Evolutionary conservation across 2,888 invertebrate species (phyloP).

Genomic region (Panopea generosa): DNA sequence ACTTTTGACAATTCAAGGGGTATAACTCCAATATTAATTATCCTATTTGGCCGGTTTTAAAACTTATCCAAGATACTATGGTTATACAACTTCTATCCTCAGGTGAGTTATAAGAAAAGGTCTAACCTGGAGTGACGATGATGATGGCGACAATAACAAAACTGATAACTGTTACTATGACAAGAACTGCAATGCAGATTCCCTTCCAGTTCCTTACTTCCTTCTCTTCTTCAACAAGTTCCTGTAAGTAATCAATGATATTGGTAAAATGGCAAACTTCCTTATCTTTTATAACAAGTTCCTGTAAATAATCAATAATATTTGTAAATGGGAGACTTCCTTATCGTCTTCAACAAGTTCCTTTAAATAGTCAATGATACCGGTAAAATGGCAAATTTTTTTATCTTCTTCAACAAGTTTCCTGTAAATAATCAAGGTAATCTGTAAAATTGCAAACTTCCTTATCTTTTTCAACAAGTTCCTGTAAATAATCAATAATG

Average conservation of each 20-base stretch:
- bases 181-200: slow-evolving; percentile 41
- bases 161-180: slow-evolving; percentile 42
- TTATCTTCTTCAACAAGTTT: slow-evolving; percentile 49
- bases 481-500: slow-evolving; percentile 23
- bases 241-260: slow-evolving; percentile 21
- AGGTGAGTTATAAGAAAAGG: too few species aligned
- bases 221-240: slow-evolving; percentile 49
- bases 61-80: too few species aligned
- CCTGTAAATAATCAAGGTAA: slow-evolving; percentile 21
- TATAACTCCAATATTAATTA: too few species aligned
- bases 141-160: slow-evolving; percentile 43
- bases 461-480: slow-evolving; percentile 48
- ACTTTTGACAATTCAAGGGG: too few species aligned
- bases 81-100: too few species aligned
- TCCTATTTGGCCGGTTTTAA: too few species aligned
- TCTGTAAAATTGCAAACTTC: slow-evolving; percentile 35
- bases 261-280: too few species aligned
- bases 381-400: slow-evolving; percentile 33
- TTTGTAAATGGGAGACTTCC: slow-evolving; percentile 45
- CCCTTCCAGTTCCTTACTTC: slow-evolving; percentile 53
- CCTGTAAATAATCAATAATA: slow-evolving; percentile 9
- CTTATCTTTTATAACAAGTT: too few species aligned
- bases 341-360: slow-evolving; percentile 52
- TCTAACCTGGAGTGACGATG: slow-evolving; percentile 53
- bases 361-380: slow-evolving; percentile 17